A percentile compares a stretch with the other conserved stretches of the same genome.
Evolutionary conservation across 2,113 vertebrate genomes (phyloP).

Genomic region (Eudyptes chrysolophus): DNA sequence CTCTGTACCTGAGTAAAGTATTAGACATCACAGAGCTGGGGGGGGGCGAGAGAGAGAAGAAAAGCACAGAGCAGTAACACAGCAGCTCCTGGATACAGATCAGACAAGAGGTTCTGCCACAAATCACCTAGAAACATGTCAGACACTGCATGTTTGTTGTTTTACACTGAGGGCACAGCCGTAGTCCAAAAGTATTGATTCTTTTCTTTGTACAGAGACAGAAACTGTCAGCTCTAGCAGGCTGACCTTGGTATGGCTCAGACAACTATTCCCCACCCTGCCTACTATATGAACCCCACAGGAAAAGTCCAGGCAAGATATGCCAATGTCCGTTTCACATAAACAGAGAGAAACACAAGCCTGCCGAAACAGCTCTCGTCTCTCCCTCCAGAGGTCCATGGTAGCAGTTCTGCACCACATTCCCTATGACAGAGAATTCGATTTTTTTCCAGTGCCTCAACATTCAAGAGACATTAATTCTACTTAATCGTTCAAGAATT

Average conservation of each 20-base stretch:
- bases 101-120: slow-evolving; percentile 87
- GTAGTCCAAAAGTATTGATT: slow-evolving; percentile 99
- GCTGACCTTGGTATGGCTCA: slow-evolving; percentile 92
- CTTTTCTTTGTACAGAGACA: slow-evolving; percentile 95
- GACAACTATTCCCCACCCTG: slow-evolving; percentile 93
- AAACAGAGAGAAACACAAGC: slow-evolving; percentile 73
- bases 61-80: slow-evolving; percentile 77
- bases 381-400: slow-evolving; percentile 62
- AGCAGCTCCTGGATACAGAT: slow-evolving; percentile 85
- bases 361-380: slow-evolving; percentile 73
- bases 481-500: slow-evolving; percentile 49
- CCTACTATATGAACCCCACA: slow-evolving; percentile 85
- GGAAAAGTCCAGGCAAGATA: slow-evolving; percentile 76
- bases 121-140: slow-evolving; percentile 91
- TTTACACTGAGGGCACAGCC: slow-evolving; percentile 96
- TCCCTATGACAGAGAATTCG: slow-evolving; percentile 84
- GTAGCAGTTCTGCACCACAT: slow-evolving; percentile 77
- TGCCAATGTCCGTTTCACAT: slow-evolving; percentile 78
- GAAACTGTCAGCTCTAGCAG: slow-evolving; percentile 96
- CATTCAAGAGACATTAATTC: slow-evolving; percentile 44
- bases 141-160: slow-evolving; percentile 95
- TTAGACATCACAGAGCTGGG: slow-evolving; percentile 81
- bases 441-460: slow-evolving; percentile 67
- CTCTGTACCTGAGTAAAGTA: slow-evolving; percentile 83
- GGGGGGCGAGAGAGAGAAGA: slow-evolving; percentile 35